Percentiles rank a stretch among this genome's conserved stretches.
phyloP scores from a whole-genome alignment of 2,113 vertebrate genomes.

The Cepphus grylle region DNA sequence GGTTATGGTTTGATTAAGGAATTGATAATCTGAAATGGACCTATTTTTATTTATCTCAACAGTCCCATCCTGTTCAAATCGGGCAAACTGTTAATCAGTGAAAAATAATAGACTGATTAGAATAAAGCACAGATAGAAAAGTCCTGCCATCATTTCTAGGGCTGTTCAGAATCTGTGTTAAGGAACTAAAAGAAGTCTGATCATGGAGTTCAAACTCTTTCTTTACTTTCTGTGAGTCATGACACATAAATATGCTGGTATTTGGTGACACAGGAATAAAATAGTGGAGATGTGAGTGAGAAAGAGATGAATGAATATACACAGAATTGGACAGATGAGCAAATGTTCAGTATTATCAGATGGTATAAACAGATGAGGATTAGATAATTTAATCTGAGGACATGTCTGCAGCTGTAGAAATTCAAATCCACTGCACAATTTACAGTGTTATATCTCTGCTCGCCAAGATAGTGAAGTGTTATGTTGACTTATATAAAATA shows the following conservation, averaged over 20 bases:
- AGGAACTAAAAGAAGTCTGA: not conserved
- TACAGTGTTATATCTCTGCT: not conserved
- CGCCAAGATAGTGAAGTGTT: rapidly evolving
- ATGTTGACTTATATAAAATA: not conserved
- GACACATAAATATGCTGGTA: not conserved
- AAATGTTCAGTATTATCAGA: not conserved
- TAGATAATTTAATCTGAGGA: not conserved
- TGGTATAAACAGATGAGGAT: not conserved
- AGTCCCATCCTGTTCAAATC: not conserved
- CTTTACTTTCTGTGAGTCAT: not conserved
- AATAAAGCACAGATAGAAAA: not conserved
- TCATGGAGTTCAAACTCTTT: not conserved
- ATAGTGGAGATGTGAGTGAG: not conserved
- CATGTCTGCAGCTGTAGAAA: not conserved
- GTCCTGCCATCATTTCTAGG: not conserved
- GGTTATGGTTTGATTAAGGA: not conserved
- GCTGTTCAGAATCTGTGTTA: not conserved
- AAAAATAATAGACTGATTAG: not conserved
- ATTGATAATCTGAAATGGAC: not conserved
- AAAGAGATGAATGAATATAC: not conserved
- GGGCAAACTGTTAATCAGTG: not conserved
- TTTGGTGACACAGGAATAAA: not conserved
- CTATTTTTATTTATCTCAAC: not conserved
- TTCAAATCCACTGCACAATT: not conserved
- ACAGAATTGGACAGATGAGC: not conserved